Conservation (phyloP, 2,113 vertebrate genomes). For the Rana temporaria region DNA sequence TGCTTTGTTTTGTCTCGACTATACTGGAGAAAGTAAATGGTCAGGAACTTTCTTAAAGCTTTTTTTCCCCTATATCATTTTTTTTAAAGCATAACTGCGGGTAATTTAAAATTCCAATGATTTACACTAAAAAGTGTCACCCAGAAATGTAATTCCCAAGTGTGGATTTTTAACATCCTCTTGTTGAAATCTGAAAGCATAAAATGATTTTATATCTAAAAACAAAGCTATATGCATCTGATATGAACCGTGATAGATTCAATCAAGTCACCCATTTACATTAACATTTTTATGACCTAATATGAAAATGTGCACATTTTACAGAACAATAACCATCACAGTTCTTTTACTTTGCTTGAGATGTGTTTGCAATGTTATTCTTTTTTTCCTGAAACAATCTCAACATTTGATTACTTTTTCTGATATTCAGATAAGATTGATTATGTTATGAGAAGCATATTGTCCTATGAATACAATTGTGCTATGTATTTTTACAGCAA, state of each 20-base stretch:
- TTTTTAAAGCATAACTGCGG: background rate
- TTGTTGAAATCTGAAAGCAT: constrained; percentile 34
- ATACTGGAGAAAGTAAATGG: too few species aligned
- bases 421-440: constrained; percentile 51
- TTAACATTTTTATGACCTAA: constrained; percentile 54
- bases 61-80: too few species aligned
- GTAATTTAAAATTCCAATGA: background rate
- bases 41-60: too few species aligned
- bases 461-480: constrained; percentile 44
- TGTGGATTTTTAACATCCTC: background rate
- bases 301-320: constrained; percentile 55
- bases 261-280: constrained; percentile 54
- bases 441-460: constrained; percentile 37
- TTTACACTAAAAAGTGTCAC: constrained; percentile 17
- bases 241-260: constrained; percentile 50
- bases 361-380: constrained; percentile 34
- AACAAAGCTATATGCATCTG: constrained; percentile 34
- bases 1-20: too few species aligned
- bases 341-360: constrained; percentile 33
- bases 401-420: constrained; percentile 50
- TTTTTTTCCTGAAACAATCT: constrained; percentile 36
- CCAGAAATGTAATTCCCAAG: constrained; percentile 15
- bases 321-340: constrained; percentile 47
- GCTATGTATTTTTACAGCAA: constrained; percentile 30
- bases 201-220: constrained; percentile 46